Evolutionary conservation across 2,113 vertebrate genomes (phyloP), one percentile per base, ranked within the genome.

Genomic region (Onychorhynchus coronatus): DNA sequence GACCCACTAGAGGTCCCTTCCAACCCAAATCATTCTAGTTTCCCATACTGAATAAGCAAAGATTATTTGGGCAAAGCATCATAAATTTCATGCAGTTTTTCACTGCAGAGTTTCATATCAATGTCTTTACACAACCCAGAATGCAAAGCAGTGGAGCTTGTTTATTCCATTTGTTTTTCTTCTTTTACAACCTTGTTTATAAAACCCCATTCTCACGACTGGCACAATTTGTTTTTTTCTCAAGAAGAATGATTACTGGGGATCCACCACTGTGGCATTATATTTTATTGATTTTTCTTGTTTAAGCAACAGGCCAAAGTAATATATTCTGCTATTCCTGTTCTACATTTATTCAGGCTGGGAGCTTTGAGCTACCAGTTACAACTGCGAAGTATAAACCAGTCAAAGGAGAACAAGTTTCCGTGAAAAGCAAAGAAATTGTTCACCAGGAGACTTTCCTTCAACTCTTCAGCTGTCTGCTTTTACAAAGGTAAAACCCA

Each of bases 1-100:
- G 93, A 96, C 93, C 92, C 95, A 96, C 96, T 94, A 93, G 92
- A 95, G 94, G 95, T 95, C 95, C 93, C 95, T 97, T 97, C 88
- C 94, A 95, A 96, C 91, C 75, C 78, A 93, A 96, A 96, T 80
- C 53, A 93, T 91, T 86, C 53, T 47, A 78, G 62, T 74, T 93
- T 90, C 88, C 82, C 68, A 39, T 73, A 86, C 37, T 53, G 65
- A 94, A 76, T 56, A 84, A 85, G 73, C 31, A 83, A 66, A 81
- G 61, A 86, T 56, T 89, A 70, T 96, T 85, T 93, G 85, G 88
- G 70, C 68, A 93, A 85, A 89, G 35, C 63, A 77, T 59, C 53
- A 70, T 37, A 71, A 81, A 86, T 81, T 84, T 87, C 70, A 81
- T 7, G 22, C 35, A 58, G 80, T 44, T 95, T 44, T 63, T 87